Evolutionary conservation across 1,140 invertebrate genomes (phyloP).

Genomic region (Radopholus similis): DNA sequence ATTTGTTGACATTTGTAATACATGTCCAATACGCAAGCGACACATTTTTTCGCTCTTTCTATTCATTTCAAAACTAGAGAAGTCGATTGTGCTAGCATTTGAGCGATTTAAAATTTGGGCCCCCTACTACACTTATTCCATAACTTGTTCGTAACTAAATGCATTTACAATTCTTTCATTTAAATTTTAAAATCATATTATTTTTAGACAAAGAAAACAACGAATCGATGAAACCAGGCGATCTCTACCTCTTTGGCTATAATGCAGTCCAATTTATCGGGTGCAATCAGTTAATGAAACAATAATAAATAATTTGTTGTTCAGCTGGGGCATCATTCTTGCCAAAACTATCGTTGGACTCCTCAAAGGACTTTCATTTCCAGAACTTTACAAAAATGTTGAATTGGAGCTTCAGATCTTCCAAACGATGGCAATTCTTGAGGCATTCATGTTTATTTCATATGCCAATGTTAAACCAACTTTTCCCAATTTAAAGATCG

Average conservation of each 20-base stretch:
- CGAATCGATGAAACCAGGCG: constrained; percentile 35
- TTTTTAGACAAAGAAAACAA: not conserved
- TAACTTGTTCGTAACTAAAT: not conserved
- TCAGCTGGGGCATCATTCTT: constrained; percentile 53
- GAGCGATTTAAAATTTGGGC: too few species aligned
- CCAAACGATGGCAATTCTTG: constrained; percentile 82
- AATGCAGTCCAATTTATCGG: constrained; percentile 55
- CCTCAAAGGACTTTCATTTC: constrained; percentile 23
- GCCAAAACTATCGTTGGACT: constrained; percentile 51
- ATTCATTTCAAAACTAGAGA: too few species aligned
- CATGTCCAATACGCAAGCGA: too few species aligned
- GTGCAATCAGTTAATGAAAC: constrained; percentile 21
- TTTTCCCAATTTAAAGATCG: constrained; percentile 66
- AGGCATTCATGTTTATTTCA: constrained; percentile 65
- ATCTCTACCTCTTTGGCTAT: constrained; percentile 50
- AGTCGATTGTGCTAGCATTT: too few species aligned
- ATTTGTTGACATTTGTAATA: too few species aligned
- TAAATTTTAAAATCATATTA: not conserved
- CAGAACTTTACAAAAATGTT: constrained; percentile 51
- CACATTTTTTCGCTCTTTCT: too few species aligned
- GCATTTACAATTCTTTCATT: not conserved
- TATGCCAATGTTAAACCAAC: constrained; percentile 25
- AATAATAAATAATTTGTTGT: constrained; percentile 28
- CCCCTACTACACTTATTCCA: not conserved
- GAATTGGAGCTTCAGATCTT: constrained; percentile 71